Base-by-base conservation (phyloP, 2,888 invertebrate species). In the Zaprionus lineosus region DNA sequence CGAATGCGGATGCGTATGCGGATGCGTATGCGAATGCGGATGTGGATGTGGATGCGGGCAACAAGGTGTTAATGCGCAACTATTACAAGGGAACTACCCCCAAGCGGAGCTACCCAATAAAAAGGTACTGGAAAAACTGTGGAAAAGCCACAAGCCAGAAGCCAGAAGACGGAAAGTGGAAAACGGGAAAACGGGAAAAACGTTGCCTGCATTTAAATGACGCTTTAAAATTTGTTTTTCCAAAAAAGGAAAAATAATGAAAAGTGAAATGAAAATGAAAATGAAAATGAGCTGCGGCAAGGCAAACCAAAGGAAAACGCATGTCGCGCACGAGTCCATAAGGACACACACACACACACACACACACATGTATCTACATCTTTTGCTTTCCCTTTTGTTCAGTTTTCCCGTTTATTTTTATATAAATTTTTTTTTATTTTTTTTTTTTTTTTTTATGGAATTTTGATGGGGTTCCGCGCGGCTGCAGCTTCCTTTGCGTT, bases 131-230 rank as follows among this genome's bases (percentile, higher is more conserved):
- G 24, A 24, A 4, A 2, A 24, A 4, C 6, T 2, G 31, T 31
- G 6, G 16, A 16, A 48, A n/a, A n/a, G n/a, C n/a, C n/a, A n/a
- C n/a, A n/a, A n/a, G n/a, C n/a, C n/a, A n/a, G n/a, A n/a, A n/a
- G n/a, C n/a, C n/a, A 28, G 19, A 29, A 28, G 7, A 24, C 4
- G 8, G 36, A 2, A 19, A n/a, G 14, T 16, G 11, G 2, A 33
- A 19, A 18, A 19, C 14, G 9, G 14, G 9, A 16, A 29, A 44
- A 28, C 21, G 26, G 29, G 21, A 11, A 5, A 15, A 40, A 78
- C 78, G 68, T 58, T 31, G 62, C 61, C 63, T 84, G 86, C 84
- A 79, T 79, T 81, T 84, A 86, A 79, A 79, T 86, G 84, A 79
- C 60, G 86, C 65, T 60, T 76, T 70, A 53, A 58, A 55, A 74